Conservation (phyloP, 2,888 invertebrate genomes). For the Frankliniella intonsa region DNA sequence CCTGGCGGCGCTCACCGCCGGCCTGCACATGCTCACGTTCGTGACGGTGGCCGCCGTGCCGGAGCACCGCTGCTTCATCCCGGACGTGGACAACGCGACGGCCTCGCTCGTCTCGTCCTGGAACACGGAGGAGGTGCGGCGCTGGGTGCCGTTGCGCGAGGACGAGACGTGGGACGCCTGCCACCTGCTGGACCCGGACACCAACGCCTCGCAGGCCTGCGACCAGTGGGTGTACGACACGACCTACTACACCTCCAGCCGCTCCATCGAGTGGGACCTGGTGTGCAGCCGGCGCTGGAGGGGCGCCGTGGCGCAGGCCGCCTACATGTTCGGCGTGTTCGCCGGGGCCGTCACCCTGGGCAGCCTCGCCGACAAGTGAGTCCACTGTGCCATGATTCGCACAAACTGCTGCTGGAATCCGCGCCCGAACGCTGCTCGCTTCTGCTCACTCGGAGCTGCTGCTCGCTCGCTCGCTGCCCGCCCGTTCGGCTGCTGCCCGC, state of each 20-base stretch:
- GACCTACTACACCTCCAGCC: conserved; percentile 66
- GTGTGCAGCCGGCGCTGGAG: conserved; percentile 76
- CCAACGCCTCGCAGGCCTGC: conserved; percentile 46
- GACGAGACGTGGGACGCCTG: conserved; percentile 62
- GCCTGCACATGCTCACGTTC: conserved; percentile 75
- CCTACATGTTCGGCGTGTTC: conserved; percentile 79
- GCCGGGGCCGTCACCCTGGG: conserved; percentile 73
- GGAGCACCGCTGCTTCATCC: conserved; percentile 59
- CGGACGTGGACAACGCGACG: conserved; percentile 53
- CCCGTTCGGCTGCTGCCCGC: no score
- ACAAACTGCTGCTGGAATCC: not conserved
- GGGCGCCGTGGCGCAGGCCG: conserved; percentile 72
- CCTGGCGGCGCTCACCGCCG: conserved; percentile 71
- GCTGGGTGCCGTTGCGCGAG: conserved; percentile 55
- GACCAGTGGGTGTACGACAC: conserved; percentile 63
- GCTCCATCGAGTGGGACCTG: conserved; percentile 73
- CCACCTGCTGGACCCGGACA: conserved; percentile 47
- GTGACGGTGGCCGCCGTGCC: conserved; percentile 78
- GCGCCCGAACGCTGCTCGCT: not conserved
- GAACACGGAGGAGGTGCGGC: conserved; percentile 53
- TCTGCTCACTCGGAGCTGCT: no score
- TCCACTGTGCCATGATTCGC: no score
- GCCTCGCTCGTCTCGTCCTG: conserved; percentile 50
- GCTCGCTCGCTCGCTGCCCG: no score
- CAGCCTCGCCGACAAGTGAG: conserved; percentile 65